Base-by-base conservation (phyloP, 2,888 invertebrate species). In the Drosophila monieri region DNA sequence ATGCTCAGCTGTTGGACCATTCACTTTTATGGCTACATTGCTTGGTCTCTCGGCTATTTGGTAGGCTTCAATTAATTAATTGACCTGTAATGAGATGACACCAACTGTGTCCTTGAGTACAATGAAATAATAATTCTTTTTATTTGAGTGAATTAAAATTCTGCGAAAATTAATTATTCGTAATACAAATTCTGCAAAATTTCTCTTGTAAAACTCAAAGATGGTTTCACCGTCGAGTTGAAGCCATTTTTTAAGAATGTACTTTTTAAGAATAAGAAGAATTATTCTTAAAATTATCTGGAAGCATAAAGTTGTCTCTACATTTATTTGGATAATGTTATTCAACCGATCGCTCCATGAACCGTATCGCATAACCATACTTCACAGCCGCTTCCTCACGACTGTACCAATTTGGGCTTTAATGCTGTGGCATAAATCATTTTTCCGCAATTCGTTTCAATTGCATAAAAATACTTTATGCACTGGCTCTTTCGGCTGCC, bases 401-500 rank as follows among this genome's bases (percentile, higher is more conserved):
- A 77, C 64, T 76, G 77, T 77, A 79, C 74, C 86, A 78, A 88
- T 84, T 83, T 85, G 80, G 68, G 74, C 85, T 80, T 80, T 89
- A 89, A 89, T 90, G 85, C 81, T 77, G 76, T 73, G 73, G 72
- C 78, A 89, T 89, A 89, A 90, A 88, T 90, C 90, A 90, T 89
- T 83, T 85, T 74, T 75, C 54, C 43, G 65, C 67, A 69, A 77
- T 77, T 76, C 65, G 70, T 84, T 88, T 85, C 84, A 86, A 88
- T 85, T 85, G 88, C 78, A 75, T 66, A 59, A 77, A 85, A 85
- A 78, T 85, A 76, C 80, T 73, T 77, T 74, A 85, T 76, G 62
- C 65, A 64, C 37, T 37, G 51, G 21, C 62, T 37, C 32, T 32
- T 18, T n/a, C 48, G 27, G 51, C 15, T 18, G 27, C 61, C 58